phyloP scores from a whole-genome alignment of 1,140 invertebrate species.

The Pachypeltis micranthus region DNA sequence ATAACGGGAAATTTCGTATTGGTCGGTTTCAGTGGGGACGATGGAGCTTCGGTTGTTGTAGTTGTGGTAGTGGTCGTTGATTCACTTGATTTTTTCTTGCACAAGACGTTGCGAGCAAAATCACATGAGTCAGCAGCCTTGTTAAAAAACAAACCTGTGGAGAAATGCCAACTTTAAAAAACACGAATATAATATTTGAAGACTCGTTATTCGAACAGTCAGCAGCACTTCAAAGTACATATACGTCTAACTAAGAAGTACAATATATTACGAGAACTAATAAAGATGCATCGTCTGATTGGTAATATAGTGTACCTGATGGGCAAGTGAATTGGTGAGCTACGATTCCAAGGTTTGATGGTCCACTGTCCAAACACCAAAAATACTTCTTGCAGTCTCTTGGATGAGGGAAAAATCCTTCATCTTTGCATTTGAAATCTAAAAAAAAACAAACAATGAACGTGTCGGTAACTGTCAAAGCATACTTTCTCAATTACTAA shows the following conservation, averaged over 20 bases:
- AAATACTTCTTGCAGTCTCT: slow-evolving; percentile 89
- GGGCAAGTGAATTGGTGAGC: slow-evolving; percentile 90
- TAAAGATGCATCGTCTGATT: no score
- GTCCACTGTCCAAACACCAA: slow-evolving; percentile 83
- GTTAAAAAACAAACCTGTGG: slow-evolving; percentile 81
- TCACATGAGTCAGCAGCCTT: slow-evolving; percentile 84
- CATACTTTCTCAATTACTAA: no score
- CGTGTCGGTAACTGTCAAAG: no score
- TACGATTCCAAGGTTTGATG: slow-evolving; percentile 76
- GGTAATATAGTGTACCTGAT: no score
- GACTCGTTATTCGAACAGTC: no score
- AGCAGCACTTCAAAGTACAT: no score
- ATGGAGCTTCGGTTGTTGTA: slow-evolving; percentile 30
- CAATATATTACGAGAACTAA: no score
- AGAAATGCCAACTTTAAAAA: no score
- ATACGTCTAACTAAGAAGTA: no score
- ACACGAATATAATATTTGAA: no score
- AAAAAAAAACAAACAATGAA: slow-evolving; percentile 24
- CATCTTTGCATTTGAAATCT: slow-evolving; percentile 85
- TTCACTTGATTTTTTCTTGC: slow-evolving; percentile 41
- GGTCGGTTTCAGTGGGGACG: background rate
- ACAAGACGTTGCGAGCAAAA: slow-evolving; percentile 76
- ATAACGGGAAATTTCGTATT: slow-evolving; percentile 23
- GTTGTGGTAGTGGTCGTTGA: slow-evolving; percentile 41
- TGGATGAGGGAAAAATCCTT: slow-evolving; percentile 88